A percentile compares a stretch with the other conserved stretches of the same genome.
Conservation (phyloP, 1,140 invertebrate genomes). For the Macrobrachium rosenbergii region DNA sequence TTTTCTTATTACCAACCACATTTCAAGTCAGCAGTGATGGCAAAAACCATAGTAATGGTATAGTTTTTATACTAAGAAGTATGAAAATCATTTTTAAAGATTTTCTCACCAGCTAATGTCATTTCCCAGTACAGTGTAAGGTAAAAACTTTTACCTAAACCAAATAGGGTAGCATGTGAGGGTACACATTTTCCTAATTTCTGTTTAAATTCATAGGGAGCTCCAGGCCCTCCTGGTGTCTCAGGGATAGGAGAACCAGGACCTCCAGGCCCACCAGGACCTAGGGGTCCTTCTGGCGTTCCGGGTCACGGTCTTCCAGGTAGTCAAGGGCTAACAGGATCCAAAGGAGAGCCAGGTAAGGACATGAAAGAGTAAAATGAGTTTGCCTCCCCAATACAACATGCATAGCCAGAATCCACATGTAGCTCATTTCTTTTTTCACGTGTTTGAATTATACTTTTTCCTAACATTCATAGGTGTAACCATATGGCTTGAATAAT, state of each 20-base stretch:
- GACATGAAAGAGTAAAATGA: neutral
- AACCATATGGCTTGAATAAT: too few species aligned
- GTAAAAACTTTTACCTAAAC: too few species aligned
- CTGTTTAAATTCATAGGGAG: neutral
- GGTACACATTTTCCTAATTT: neutral
- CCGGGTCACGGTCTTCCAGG: slow-evolving; percentile 37
- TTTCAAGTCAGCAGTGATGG: too few species aligned
- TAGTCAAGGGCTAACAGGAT: slow-evolving; percentile 16
- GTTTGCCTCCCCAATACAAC: neutral
- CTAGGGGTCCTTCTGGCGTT: slow-evolving; percentile 9
- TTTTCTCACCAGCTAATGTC: too few species aligned
- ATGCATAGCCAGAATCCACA: neutral
- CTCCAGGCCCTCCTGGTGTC: slow-evolving; percentile 24
- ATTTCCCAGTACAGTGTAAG: too few species aligned
- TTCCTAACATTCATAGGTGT: too few species aligned
- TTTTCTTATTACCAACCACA: too few species aligned
- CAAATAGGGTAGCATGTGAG: neutral
- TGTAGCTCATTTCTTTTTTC: neutral
- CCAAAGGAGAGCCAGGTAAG: slow-evolving; percentile 30
- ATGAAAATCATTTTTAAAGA: too few species aligned
- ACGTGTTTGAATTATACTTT: neutral
- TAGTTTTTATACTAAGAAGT: too few species aligned
- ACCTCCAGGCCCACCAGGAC: slow-evolving; percentile 40
- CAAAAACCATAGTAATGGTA: too few species aligned
- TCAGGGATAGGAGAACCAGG: slow-evolving; percentile 19